Evolutionary conservation across 2,797 vertebrate genomes (phyloP).

Genomic region (Phrynocephalus guinanensis): DNA sequence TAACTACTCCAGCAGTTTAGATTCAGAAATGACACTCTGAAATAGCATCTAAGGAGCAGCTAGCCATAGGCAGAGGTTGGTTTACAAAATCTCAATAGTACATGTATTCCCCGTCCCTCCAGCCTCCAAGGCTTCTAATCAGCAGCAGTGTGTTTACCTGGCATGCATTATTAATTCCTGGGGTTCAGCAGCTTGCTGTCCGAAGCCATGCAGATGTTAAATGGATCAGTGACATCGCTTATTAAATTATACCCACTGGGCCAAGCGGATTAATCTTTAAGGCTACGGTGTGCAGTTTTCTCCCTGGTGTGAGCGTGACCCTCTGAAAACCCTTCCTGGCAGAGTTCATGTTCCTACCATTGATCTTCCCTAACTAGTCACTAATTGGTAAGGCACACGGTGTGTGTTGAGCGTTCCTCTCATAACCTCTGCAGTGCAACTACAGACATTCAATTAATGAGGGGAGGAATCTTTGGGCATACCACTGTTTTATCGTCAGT

Average conservation of each 20-base stretch:
- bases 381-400: conserved; percentile 39
- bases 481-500: not conserved
- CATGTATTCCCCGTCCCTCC: not conserved
- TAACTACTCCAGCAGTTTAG: not conserved
- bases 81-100: not conserved
- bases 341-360: conserved; percentile 48
- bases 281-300: conserved; percentile 48
- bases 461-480: not conserved
- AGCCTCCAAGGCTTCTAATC: conserved; percentile 56
- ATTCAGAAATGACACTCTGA: not conserved
- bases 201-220: conserved; percentile 62
- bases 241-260: conserved; percentile 66
- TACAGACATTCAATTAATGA: not conserved
- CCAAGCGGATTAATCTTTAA: conserved; percentile 61
- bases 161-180: conserved; percentile 63
- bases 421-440: conserved; percentile 37
- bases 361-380: conserved; percentile 63
- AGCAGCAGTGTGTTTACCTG: conserved; percentile 59
- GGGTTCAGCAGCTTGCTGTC: conserved; percentile 43
- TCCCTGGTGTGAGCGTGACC: conserved; percentile 44
- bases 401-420: conserved; percentile 35
- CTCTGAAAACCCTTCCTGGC: conserved; percentile 21
- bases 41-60: not conserved
- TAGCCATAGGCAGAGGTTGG: not conserved
- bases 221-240: conserved; percentile 68